Percentiles rank a stretch among this genome's conserved stretches.
Conservation (phyloP, 1,140 invertebrate species). For the Brachionus sp. region DNA sequence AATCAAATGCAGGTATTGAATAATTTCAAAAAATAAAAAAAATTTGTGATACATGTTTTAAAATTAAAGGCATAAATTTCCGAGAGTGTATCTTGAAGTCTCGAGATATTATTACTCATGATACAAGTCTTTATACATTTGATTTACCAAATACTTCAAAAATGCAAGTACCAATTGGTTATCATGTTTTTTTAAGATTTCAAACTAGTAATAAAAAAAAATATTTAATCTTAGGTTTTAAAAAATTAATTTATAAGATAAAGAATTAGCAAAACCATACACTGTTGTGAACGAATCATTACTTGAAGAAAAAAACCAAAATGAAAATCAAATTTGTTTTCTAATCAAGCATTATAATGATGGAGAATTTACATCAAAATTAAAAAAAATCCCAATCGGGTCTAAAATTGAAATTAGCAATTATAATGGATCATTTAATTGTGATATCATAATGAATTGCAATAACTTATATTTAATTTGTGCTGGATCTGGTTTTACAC, state of each 20-base stretch:
- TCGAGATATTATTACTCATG: neutral
- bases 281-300: neutral
- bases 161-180: constrained; percentile 14
- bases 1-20: neutral
- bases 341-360: constrained; percentile 32
- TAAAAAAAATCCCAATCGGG: constrained; percentile 4
- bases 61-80: constrained; percentile 4
- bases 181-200: constrained; percentile 21
- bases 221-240: neutral
- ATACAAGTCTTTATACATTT: constrained; percentile 30
- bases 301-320: neutral
- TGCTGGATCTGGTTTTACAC: constrained; percentile 43
- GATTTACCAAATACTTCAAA: neutral
- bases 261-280: constrained; percentile 36
- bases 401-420: constrained; percentile 31
- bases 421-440: constrained; percentile 12
- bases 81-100: neutral
- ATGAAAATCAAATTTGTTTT: neutral
- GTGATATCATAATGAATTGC: neutral
- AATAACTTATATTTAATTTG: neutral
- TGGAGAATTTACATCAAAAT: neutral
- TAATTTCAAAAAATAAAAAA: neutral
- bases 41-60: neutral
- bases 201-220: neutral
- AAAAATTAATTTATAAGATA: neutral